Percentiles rank a stretch among this genome's conserved stretches.
phyloP scores from a whole-genome alignment of 1,140 invertebrate genomes.

The Plectus sambesii region DNA sequence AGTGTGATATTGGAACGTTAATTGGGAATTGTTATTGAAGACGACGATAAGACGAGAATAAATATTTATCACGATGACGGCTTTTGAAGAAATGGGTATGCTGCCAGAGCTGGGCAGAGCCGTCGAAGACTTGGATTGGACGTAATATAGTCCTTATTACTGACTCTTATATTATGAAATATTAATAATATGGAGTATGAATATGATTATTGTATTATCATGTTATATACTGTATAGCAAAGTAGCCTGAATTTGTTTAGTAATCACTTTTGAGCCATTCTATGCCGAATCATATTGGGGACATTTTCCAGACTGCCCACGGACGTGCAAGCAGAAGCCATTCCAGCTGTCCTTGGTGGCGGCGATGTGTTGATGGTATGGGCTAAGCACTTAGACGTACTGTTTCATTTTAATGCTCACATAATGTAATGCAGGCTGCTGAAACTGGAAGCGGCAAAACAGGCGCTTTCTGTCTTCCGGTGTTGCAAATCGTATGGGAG shows the following conservation, averaged over 20 bases:
- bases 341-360: slow-evolving; percentile 91
- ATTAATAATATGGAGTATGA: neutral
- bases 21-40: too few relatives aligned
- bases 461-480: slow-evolving; percentile 93
- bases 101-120: slow-evolving; percentile 36
- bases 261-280: neutral
- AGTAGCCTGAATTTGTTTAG: slow-evolving; percentile 8
- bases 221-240: slow-evolving; percentile 1
- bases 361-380: slow-evolving; percentile 89
- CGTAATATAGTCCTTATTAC: slow-evolving; percentile 23
- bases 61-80: slow-evolving; percentile 36
- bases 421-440: slow-evolving; percentile 58
- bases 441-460: slow-evolving; percentile 99
- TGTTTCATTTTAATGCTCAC: slow-evolving; percentile 7
- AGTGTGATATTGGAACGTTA: too few relatives aligned
- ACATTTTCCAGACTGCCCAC: slow-evolving; percentile 65
- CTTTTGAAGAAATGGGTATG: slow-evolving; percentile 42
- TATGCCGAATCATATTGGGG: slow-evolving; percentile 8
- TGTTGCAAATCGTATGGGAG: slow-evolving; percentile 97
- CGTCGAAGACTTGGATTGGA: slow-evolving; percentile 40
- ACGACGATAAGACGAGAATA: too few relatives aligned
- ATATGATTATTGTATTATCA: slow-evolving; percentile 7
- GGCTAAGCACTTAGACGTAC: neutral
- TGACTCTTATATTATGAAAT: slow-evolving; percentile 1
- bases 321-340: slow-evolving; percentile 95